These are phyloP conservation scores for Aleiodes leptofemur DNA, from an alignment of 2,888 invertebrate species.

Conservation along the genomic window DNA sequence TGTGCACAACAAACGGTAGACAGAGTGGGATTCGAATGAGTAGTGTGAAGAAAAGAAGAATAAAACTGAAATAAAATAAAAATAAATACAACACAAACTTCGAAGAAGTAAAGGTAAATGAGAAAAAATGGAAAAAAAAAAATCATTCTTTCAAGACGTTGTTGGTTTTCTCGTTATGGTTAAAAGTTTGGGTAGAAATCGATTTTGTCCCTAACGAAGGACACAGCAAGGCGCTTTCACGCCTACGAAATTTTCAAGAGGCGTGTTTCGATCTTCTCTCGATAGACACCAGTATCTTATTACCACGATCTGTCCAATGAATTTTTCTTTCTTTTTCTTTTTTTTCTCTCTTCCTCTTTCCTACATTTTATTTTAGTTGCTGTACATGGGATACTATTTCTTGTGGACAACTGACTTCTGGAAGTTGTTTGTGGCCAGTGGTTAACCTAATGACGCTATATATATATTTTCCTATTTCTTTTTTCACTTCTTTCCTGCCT, in stretches of 20 bases:
- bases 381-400: constrained; percentile 17
- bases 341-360: background rate
- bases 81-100: background rate
- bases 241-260: constrained; percentile 50
- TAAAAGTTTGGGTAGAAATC: constrained; percentile 35
- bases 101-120: constrained; percentile 18
- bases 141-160: background rate
- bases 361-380: constrained; percentile 1
- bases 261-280: constrained; percentile 35
- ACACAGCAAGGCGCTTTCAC: constrained; percentile 51
- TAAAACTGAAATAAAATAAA: background rate
- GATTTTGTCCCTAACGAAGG: constrained; percentile 56
- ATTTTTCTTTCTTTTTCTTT: constrained; percentile 20
- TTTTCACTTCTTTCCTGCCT: background rate
- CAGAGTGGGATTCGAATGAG: background rate
- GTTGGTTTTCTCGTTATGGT: constrained; percentile 23
- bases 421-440: constrained; percentile 31
- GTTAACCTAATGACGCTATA: constrained; percentile 28
- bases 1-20: background rate
- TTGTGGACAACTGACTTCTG: constrained; percentile 27
- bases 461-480: constrained; percentile 17
- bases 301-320: constrained; percentile 33
- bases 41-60: no score
- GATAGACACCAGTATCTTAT: constrained; percentile 35
- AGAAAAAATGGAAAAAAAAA: background rate